These are phyloP conservation scores for Falco cherrug DNA, from an alignment of 2,797 vertebrate genomes.

Conservation along the genomic window DNA sequence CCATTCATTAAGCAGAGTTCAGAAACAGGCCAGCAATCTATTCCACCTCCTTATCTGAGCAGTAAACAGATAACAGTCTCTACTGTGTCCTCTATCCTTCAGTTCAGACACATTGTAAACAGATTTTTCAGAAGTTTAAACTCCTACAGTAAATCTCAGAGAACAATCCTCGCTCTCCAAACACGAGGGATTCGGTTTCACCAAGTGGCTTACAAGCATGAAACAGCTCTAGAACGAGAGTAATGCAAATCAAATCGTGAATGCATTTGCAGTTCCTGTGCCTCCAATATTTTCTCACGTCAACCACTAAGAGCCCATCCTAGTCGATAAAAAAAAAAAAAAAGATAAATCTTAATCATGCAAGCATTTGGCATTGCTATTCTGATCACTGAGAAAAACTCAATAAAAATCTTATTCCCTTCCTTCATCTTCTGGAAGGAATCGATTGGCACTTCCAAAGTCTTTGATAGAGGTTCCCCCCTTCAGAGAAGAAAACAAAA, in stretches of 20 bases:
- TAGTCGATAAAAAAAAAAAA: background rate
- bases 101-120: constrained; percentile 80
- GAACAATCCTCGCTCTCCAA: constrained; percentile 55
- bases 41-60: constrained; percentile 85
- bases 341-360: background rate
- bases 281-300: constrained; percentile 38
- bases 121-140: constrained; percentile 72
- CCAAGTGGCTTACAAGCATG: constrained; percentile 1
- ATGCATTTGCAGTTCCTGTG: constrained; percentile 23
- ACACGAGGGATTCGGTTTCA: constrained; percentile 16
- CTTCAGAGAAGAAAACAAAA: constrained; percentile 51
- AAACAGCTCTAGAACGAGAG: constrained; percentile 33
- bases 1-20: constrained; percentile 83
- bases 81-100: constrained; percentile 74
- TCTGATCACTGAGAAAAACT: constrained; percentile 46
- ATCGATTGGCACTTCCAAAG: constrained; percentile 50
- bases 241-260: constrained; percentile 50
- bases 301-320: constrained; percentile 30
- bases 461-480: constrained; percentile 7
- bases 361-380: constrained; percentile 39
- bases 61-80: constrained; percentile 85
- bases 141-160: constrained; percentile 47
- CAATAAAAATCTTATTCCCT: constrained; percentile 62
- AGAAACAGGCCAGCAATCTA: constrained; percentile 84
- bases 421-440: constrained; percentile 62